These are phyloP conservation scores for Eriocheir sinensis DNA, from an alignment of 1,140 invertebrate species.

Conservation along the genomic window DNA sequence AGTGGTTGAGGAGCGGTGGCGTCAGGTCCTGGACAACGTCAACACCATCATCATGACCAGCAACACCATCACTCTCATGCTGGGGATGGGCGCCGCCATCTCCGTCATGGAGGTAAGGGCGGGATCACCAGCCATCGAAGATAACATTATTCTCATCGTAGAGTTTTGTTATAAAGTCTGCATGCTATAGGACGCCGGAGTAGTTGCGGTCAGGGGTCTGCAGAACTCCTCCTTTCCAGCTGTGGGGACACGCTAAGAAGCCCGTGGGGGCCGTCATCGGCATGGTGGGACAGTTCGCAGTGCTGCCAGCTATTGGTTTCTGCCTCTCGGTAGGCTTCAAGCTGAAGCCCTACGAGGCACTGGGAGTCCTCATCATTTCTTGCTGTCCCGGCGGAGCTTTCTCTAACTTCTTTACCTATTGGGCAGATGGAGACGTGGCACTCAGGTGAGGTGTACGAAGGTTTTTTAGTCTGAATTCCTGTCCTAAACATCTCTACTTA, in stretches of 20 bases:
- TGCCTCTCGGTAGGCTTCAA: conserved; percentile 79
- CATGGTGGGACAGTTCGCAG: conserved; percentile 82
- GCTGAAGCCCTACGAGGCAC: conserved; percentile 79
- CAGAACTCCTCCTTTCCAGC: neutral
- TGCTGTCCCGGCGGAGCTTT: conserved; percentile 82
- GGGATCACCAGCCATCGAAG: neutral
- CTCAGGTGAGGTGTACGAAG: conserved; percentile 81
- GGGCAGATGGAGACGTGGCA: conserved; percentile 82
- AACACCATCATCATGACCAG: conserved; percentile 43
- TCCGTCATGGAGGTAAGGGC: conserved; percentile 25
- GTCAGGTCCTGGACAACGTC: conserved; percentile 29
- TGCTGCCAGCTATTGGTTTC: conserved; percentile 82
- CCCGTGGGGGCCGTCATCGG: conserved; percentile 82
- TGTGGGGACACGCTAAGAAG: conserved; percentile 79
- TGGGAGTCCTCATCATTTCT: conserved; percentile 81
- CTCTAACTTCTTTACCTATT: conserved; percentile 82
- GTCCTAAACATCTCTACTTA: too few species aligned
- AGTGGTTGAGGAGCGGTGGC: neutral
- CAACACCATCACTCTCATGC: conserved; percentile 69
- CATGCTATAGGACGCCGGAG: too few species aligned
- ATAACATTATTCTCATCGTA: too few species aligned
- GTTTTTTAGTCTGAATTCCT: too few species aligned
- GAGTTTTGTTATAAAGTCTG: too few species aligned
- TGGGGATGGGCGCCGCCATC: conserved; percentile 61
- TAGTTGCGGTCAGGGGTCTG: too few species aligned